Conservation (phyloP, 2,113 vertebrate genomes). For the Psephotus haematonotus region DNA sequence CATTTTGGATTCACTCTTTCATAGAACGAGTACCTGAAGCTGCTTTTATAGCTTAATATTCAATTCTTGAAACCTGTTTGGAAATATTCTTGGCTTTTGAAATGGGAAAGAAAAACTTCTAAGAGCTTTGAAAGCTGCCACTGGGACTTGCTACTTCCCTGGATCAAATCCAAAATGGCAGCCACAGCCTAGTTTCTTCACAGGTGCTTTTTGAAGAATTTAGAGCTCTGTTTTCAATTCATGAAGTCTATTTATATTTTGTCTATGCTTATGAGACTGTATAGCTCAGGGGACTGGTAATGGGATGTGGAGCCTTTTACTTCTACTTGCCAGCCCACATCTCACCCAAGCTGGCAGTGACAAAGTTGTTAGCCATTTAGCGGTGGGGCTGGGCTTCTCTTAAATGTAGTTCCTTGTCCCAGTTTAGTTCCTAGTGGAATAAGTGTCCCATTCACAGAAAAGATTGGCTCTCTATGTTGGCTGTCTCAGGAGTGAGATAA, state of each 20-base stretch:
- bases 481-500: neutral
- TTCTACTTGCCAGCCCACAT: neutral
- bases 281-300: neutral
- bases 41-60: slow-evolving; percentile 67
- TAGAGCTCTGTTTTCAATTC: slow-evolving; percentile 49
- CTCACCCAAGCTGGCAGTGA: neutral
- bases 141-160: slow-evolving; percentile 57
- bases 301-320: slow-evolving; percentile 11
- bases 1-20: neutral
- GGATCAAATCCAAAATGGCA: slow-evolving; percentile 56
- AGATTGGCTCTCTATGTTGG: neutral
- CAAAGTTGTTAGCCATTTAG: neutral
- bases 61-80: slow-evolving; percentile 66
- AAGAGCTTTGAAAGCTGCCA: slow-evolving; percentile 58
- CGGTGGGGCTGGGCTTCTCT: neutral
- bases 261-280: slow-evolving; percentile 22
- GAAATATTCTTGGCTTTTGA: slow-evolving; percentile 46
- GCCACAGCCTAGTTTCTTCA: slow-evolving; percentile 26
- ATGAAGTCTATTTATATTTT: slow-evolving; percentile 47
- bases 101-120: slow-evolving; percentile 45
- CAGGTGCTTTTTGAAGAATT: slow-evolving; percentile 68
- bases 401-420: neutral
- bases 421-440: neutral
- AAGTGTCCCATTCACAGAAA: neutral
- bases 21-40: slow-evolving; percentile 23